Conservation (phyloP, 2,797 vertebrate species). For the Danio tinwini region DNA sequence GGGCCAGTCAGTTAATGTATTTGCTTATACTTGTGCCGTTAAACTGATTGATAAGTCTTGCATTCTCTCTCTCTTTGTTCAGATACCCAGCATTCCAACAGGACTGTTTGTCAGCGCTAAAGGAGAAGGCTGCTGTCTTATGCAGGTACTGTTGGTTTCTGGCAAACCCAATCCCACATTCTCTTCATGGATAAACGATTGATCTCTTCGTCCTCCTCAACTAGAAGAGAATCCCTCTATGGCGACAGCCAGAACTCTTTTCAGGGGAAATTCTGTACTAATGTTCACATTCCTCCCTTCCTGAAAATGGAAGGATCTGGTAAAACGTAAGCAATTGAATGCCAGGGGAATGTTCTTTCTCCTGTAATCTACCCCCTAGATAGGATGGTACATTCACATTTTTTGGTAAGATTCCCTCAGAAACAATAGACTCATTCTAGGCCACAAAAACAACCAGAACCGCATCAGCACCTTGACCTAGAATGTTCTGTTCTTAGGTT, state of each 20-base stretch:
- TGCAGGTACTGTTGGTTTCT: constrained; percentile 83
- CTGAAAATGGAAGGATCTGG: constrained; percentile 68
- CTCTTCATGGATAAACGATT: constrained; percentile 40
- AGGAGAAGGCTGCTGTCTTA: constrained; percentile 94
- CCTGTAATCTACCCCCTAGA: constrained; percentile 63
- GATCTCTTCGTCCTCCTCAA: constrained; percentile 42
- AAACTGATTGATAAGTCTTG: constrained; percentile 65
- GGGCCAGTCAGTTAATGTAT: constrained; percentile 70
- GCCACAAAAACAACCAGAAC: constrained; percentile 53
- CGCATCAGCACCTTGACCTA: constrained; percentile 19
- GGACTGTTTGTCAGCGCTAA: constrained; percentile 94
- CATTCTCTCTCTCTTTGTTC: constrained; percentile 66
- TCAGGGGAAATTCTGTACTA: constrained; percentile 47
- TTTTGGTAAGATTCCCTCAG: constrained; percentile 57
- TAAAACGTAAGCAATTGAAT: constrained; percentile 67
- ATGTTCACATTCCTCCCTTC: constrained; percentile 62
- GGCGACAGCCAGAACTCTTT: constrained; percentile 49
- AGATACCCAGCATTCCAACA: constrained; percentile 94
- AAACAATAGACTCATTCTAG: constrained; percentile 66
- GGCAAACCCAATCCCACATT: not conserved
- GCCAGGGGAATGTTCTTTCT: constrained; percentile 65
- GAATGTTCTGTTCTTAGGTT: constrained; percentile 31
- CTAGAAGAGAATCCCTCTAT: constrained; percentile 48
- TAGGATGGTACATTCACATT: constrained; percentile 57
- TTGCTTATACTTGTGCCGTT: constrained; percentile 66